These are phyloP conservation scores for Orientallactaga bullata DNA, from an alignment of 2,113 vertebrate species.

Conservation along the genomic window DNA sequence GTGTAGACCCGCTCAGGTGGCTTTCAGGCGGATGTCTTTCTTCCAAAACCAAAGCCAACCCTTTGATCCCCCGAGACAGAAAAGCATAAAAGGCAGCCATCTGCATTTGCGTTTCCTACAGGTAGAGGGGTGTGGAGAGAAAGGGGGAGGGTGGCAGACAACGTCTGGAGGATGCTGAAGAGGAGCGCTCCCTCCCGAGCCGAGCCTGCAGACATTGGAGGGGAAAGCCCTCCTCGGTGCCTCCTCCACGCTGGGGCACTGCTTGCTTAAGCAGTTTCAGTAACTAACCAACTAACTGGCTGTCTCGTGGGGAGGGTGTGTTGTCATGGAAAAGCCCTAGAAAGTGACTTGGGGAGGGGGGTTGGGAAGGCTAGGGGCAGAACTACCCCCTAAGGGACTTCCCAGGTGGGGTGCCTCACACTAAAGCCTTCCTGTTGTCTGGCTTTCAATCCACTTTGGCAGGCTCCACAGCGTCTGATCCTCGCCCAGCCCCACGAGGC, in stretches of 20 bases:
- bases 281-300: neutral
- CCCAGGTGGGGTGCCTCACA: neutral
- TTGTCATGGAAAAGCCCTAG: neutral
- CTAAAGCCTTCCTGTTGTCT: neutral
- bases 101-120: conserved; percentile 36
- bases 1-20: conserved; percentile 8
- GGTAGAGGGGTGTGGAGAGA: neutral
- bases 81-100: conserved; percentile 44
- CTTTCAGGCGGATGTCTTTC: conserved; percentile 67
- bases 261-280: neutral
- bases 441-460: neutral
- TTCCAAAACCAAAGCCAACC: conserved; percentile 52
- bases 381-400: neutral
- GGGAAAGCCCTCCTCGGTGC: neutral
- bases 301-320: neutral
- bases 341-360: neutral
- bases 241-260: neutral
- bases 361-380: neutral
- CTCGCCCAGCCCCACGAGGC: neutral
- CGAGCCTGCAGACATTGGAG: neutral
- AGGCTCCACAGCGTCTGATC: neutral
- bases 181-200: neutral
- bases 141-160: neutral
- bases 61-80: conserved; percentile 73
- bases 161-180: neutral